These are phyloP conservation scores for Cerastis leucographa DNA, from an alignment of 2,888 invertebrate genomes.

Conservation along the genomic window DNA sequence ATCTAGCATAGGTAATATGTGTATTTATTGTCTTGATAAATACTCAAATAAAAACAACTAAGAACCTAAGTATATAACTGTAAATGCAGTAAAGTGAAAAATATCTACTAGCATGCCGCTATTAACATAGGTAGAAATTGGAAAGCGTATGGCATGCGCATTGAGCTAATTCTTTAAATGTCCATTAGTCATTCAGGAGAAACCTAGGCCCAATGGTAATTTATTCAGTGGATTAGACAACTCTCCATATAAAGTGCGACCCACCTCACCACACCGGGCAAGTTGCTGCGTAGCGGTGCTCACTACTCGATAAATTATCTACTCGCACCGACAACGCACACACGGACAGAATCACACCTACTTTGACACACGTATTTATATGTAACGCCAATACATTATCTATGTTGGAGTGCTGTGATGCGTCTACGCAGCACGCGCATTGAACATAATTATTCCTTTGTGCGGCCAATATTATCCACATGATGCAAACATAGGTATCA, in stretches of 20 bases:
- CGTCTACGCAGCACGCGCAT: slow-evolving; percentile 69
- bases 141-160: slow-evolving; percentile 79
- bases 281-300: slow-evolving; percentile 71
- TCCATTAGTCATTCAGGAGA: slow-evolving; percentile 87
- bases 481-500: slow-evolving; percentile 63
- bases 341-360: slow-evolving; percentile 62
- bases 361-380: slow-evolving; percentile 66
- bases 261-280: slow-evolving; percentile 73
- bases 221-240: slow-evolving; percentile 87
- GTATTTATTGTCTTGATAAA: background rate
- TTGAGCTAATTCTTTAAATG: slow-evolving; percentile 84
- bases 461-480: slow-evolving; percentile 73
- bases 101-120: slow-evolving; percentile 45
- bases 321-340: slow-evolving; percentile 74
- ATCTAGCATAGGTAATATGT: background rate
- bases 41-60: background rate
- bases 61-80: background rate
- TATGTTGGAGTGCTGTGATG: slow-evolving; percentile 66
- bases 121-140: slow-evolving; percentile 71
- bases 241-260: slow-evolving; percentile 87
- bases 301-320: slow-evolving; percentile 81
- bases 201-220: slow-evolving; percentile 85
- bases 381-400: slow-evolving; percentile 67
- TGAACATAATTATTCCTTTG: slow-evolving; percentile 75
- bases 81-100: slow-evolving; percentile 1